Conservation (phyloP, 2,797 vertebrate species). For the Thalassophryne amazonica region DNA sequence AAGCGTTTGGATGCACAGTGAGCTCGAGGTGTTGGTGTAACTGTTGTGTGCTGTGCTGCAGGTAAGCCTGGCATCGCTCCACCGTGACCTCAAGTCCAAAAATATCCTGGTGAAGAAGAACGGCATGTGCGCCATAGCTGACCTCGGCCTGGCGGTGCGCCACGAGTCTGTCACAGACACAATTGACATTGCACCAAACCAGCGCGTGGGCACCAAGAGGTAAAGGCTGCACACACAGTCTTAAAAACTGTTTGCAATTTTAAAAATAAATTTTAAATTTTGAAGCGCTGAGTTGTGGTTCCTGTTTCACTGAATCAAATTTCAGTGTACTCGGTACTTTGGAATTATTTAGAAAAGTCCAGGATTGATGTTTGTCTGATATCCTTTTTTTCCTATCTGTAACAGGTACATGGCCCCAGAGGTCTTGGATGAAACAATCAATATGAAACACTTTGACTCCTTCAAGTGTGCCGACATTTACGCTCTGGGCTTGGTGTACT, state of each 20-base stretch:
- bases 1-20: too few relatives aligned
- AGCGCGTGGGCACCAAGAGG: constrained; percentile 98
- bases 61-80: constrained; percentile 98
- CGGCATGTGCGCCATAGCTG: constrained; percentile 93
- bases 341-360: too few relatives aligned
- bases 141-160: constrained; percentile 95
- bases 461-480: constrained; percentile 99
- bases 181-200: constrained; percentile 97
- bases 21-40: constrained; percentile 2
- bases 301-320: too few relatives aligned
- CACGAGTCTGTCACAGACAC: constrained; percentile 96
- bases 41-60: constrained; percentile 45
- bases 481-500: constrained; percentile 94
- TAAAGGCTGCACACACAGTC: too few relatives aligned
- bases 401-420: constrained; percentile 99
- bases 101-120: constrained; percentile 99
- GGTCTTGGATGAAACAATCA: constrained; percentile 97
- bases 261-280: too few relatives aligned
- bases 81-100: constrained; percentile 97
- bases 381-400: background rate
- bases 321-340: too few relatives aligned
- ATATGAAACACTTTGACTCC: constrained; percentile 99
- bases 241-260: too few relatives aligned
- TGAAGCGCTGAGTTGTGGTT: too few relatives aligned
- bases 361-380: too few relatives aligned